These are phyloP conservation scores for Sebastes trivittatus DNA, from an alignment of 2,797 vertebrate genomes.

Conservation along the genomic window DNA sequence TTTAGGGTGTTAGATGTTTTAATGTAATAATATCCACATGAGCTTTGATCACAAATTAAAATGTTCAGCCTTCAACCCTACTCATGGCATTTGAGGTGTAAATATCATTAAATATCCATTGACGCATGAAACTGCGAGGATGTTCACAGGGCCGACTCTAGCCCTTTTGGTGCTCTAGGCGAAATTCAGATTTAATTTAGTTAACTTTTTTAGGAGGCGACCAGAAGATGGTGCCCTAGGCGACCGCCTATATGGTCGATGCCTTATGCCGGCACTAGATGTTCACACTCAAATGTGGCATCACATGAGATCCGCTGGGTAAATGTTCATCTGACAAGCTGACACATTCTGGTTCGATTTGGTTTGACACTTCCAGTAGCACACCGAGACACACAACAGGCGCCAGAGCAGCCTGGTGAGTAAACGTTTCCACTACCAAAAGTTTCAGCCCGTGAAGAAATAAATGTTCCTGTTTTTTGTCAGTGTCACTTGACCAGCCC, in stretches of 20 bases:
- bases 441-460: not conserved
- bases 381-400: not conserved
- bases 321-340: not conserved
- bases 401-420: not conserved
- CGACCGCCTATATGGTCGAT: too few species aligned
- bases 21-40: not conserved
- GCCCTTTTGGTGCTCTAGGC: too few species aligned
- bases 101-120: not conserved
- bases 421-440: slow-evolving; percentile 7
- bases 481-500: slow-evolving; percentile 27
- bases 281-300: not conserved
- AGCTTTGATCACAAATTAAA: not conserved
- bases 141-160: not conserved
- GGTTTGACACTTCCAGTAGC: slow-evolving; percentile 11
- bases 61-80: not conserved
- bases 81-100: not conserved
- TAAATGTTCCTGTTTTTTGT: not conserved
- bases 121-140: not conserved
- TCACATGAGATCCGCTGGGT: not conserved
- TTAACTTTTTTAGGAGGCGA: too few species aligned
- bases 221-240: too few species aligned
- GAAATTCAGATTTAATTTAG: too few species aligned
- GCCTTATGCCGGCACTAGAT: not conserved
- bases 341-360: slow-evolving; percentile 15
- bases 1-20: not conserved